These are phyloP conservation scores for Oxyura jamaicensis DNA, from an alignment of 2,113 vertebrate species.

Conservation along the genomic window DNA sequence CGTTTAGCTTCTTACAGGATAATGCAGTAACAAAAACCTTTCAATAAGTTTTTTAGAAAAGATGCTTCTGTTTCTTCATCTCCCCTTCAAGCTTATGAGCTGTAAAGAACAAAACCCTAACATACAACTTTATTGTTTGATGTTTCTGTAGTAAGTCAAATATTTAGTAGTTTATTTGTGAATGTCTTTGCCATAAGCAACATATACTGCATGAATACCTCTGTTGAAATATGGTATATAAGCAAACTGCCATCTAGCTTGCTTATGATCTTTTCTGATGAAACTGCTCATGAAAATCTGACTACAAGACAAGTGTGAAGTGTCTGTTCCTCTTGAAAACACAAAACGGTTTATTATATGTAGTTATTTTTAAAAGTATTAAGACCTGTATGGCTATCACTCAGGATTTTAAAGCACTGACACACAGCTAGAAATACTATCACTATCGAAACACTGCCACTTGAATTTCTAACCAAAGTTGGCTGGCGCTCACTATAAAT, in stretches of 20 bases:
- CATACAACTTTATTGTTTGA: not conserved
- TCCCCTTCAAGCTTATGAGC: not conserved
- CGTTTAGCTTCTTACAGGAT: not conserved
- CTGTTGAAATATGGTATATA: not conserved
- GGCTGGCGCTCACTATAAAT: not conserved
- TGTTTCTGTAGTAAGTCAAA: not conserved
- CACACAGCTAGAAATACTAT: not conserved
- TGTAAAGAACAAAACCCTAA: not conserved
- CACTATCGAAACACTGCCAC: not conserved
- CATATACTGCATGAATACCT: not conserved
- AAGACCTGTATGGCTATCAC: not conserved
- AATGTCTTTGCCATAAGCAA: not conserved
- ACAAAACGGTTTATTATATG: not conserved
- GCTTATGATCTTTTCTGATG: not conserved
- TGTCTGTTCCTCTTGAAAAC: not conserved
- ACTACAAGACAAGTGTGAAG: not conserved
- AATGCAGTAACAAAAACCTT: not conserved
- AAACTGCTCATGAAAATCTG: not conserved
- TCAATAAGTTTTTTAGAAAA: not conserved
- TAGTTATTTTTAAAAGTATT: not conserved
- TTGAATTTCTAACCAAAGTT: not conserved
- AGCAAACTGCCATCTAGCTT: not conserved
- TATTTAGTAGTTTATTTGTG: not conserved
- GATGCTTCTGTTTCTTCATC: not conserved
- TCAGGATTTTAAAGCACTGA: not conserved